phyloP scores from a whole-genome alignment of 2,888 invertebrate genomes.

The Cosmorhoe ocellata region DNA sequence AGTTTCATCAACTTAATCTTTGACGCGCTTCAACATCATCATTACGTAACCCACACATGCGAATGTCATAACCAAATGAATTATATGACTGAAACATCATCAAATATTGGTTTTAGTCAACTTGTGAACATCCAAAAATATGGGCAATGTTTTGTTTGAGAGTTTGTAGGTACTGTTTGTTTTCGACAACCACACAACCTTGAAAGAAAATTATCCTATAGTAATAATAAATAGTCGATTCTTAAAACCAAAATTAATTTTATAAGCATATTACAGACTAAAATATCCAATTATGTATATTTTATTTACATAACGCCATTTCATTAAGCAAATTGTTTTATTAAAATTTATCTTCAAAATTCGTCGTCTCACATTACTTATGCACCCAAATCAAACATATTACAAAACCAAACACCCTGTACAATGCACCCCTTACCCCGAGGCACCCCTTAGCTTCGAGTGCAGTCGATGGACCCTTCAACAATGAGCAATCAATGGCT shows the following conservation, averaged over 20 bases:
- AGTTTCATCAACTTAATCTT: constrained; percentile 12
- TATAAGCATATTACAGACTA: background rate
- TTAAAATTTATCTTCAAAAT: constrained; percentile 28
- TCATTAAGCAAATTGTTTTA: constrained; percentile 27
- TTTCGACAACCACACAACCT: background rate
- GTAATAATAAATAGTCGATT: no score
- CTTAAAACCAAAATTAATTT: no score
- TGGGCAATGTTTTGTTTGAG: no score
- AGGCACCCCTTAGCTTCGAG: constrained; percentile 25
- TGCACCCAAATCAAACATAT: constrained; percentile 46
- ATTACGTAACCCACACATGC: constrained; percentile 40
- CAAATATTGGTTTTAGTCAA: constrained; percentile 27
- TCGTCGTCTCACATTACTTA: constrained; percentile 35
- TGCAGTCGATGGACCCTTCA: constrained; percentile 59
- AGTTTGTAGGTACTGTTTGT: no score
- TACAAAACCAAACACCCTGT: constrained; percentile 58
- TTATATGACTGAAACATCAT: constrained; percentile 39
- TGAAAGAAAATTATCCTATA: no score
- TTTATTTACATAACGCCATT: constrained; percentile 14
- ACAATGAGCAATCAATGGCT: constrained; percentile 79
- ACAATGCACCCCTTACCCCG: constrained; percentile 61
- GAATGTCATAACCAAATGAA: constrained; percentile 46
- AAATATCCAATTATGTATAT: no score
- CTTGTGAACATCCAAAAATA: constrained; percentile 34
- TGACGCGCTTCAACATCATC: constrained; percentile 31